Base-by-base conservation (phyloP, 2,113 vertebrate genomes). In the Channa maculata region DNA sequence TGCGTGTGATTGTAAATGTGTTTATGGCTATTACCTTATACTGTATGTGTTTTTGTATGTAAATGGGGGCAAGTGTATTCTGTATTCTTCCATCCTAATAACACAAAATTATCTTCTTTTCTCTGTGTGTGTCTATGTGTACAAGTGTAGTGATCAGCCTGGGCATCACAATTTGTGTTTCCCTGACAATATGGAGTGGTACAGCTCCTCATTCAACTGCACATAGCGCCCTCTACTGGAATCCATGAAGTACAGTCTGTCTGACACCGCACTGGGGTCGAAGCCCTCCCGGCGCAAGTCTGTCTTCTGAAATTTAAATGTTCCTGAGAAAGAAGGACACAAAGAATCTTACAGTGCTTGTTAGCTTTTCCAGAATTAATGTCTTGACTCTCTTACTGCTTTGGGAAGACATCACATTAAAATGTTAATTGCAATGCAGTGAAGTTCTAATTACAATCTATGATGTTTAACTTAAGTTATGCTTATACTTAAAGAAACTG, bases 221-320 rank as follows among this genome's bases (percentile, higher is more conserved):
- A 95, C 71, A 15, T 96, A 99, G 77, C 75, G 69, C 85, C 96
- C 94, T 92, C 95, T 95, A 75, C 92, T 95, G 86, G 94, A 88
- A 67, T 99, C 96, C 94, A 99, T 91, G 88, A 97, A 97, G 89
- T 95, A 98, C 69, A 99, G 92, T 60, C 84, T 94, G 91, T 98
- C 97, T 24, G 95, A 95, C 82, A 98, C 94, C 0, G 88, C 7
- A 0, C 57, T 0, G 0, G 95, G 97, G 79, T 98, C 85, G 3
- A 98, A 99, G 63, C 96, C 94, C 3, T 98, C 96, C 73, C 95
- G 96, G 13, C 96, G 94, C 87, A 99, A 87, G 1, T 98, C 96
- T 5, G 85, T 92, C 93, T 99, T 99, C 94, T 97, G 97, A 90
- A 98, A 97, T 88, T 99, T 99, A 86, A 96, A 99, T 33, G 98